Base-by-base conservation (phyloP, 2,797 vertebrate species). In the Pangasius mekongensis region DNA sequence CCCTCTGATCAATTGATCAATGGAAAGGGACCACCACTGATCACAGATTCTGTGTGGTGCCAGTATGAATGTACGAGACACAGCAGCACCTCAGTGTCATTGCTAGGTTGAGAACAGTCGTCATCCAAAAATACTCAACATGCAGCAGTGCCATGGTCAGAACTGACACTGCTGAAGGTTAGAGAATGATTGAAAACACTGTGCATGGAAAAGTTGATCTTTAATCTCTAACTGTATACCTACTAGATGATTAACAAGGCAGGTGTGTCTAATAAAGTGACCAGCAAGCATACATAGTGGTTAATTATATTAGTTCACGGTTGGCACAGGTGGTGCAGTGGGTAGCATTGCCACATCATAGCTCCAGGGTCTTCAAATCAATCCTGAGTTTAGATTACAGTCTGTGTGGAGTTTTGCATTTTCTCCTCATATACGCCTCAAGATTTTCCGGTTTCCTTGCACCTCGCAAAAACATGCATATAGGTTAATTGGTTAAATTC, bases 141-240 rank as follows among this genome's bases (percentile, higher is more conserved):
- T 30, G 13, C 10, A 67, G 64, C 11, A 67, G 27, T 30, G 64
- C 64, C 64, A 66, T 30, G 8, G 36, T 39, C 36, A 73, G 36
- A 30, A 67, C 10, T 67, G 64, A 67, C 64, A 14, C 64, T 16
- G 11, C 64, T 67, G 27, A 67, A 67, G 64, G 64, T 67, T 67
- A 33, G n/a, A 67, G n/a, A 67, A 67, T 67, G 64, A 67, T 67
- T 67, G 11, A 67, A n/a, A 67, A 67, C 64, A 67, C 64, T 43
- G 9, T 39, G 71, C 20, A 73, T 33, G 22, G 24, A 73, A 43
- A 47, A 20, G n/a, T n/a, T 4, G 1, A 67, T 33, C n/a, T 13
- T 73, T 73, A 43, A 22, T 24, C 36, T 43, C 3, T 33, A 36
- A 7, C 16, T 36, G 30, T 6, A 69, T 69, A 16, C 66, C 30